A percentile compares a stretch with the other conserved stretches of the same genome.
These are phyloP conservation scores for Drosophila rellima DNA, from an alignment of 2,888 invertebrate genomes.

Conservation along the genomic window DNA sequence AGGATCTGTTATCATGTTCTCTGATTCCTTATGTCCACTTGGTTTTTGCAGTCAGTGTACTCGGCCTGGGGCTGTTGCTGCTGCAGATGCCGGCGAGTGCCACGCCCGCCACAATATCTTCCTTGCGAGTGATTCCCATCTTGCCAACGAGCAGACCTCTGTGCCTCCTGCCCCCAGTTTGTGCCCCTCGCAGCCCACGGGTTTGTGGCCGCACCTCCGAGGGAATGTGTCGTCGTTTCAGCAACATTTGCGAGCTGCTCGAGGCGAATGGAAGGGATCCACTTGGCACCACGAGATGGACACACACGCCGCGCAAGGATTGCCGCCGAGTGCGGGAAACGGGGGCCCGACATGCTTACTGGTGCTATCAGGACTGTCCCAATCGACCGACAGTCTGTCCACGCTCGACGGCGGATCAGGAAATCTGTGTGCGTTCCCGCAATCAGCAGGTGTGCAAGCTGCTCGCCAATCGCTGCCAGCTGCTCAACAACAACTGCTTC, in stretches of 20 bases:
- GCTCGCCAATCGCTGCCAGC: conserved; percentile 57
- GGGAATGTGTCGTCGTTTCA: conserved; percentile 58
- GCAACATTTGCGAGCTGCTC: conserved; percentile 60
- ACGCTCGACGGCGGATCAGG: background rate
- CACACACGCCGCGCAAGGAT: conserved; percentile 40
- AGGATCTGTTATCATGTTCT: background rate
- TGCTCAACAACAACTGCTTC: conserved; percentile 63
- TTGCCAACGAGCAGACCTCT: conserved; percentile 1
- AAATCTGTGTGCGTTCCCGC: conserved; percentile 60
- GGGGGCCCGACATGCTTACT: conserved; percentile 26
- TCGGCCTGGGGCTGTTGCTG: conserved; percentile 7
- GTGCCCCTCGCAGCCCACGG: conserved; percentile 47
- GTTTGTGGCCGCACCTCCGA: conserved; percentile 54
- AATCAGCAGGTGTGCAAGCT: conserved; percentile 51
- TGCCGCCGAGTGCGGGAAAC: conserved; percentile 48
- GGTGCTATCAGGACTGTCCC: conserved; percentile 53
- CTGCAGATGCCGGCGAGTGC: background rate
- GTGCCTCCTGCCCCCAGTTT: conserved; percentile 51
- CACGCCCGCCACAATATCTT: conserved; percentile 5
- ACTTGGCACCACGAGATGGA: conserved; percentile 3
- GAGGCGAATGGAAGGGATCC: conserved; percentile 4
- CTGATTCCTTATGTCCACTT: background rate
- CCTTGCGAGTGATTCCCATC: conserved; percentile 1
- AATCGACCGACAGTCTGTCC: conserved; percentile 31
- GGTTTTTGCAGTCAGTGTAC: conserved; percentile 31